Percentiles rank a stretch among this genome's conserved stretches.
phyloP scores from a whole-genome alignment of 2,797 vertebrate species.

The Parauchenoglanis punctatus region DNA sequence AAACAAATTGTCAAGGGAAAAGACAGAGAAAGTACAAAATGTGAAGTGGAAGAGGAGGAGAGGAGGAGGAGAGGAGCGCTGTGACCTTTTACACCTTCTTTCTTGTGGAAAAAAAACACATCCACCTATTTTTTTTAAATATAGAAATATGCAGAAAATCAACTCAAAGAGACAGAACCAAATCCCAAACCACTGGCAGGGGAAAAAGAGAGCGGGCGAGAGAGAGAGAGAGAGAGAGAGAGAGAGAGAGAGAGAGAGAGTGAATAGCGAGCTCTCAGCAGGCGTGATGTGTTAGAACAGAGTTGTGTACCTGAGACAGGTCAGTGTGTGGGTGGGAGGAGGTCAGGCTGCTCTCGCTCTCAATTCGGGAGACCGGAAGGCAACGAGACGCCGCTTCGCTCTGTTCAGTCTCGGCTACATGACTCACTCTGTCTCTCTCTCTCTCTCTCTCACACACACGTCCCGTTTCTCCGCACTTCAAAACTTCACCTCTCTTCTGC shows the following conservation, averaged over 20 bases:
- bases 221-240: not conserved
- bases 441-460: not conserved
- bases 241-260: not conserved
- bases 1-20: not conserved
- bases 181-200: constrained; percentile 1
- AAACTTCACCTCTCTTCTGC: constrained; percentile 16
- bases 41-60: not conserved
- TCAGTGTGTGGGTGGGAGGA: constrained; percentile 46
- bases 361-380: constrained; percentile 16
- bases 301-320: constrained; percentile 54
- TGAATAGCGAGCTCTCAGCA: not conserved
- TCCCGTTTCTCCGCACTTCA: not conserved
- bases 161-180: not conserved
- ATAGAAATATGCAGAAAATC: not conserved
- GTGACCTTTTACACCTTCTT: constrained; percentile 4
- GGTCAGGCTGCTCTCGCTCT: constrained; percentile 35
- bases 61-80: constrained; percentile 4
- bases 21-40: not conserved
- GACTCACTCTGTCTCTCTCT: not conserved
- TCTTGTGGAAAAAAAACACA: not conserved
- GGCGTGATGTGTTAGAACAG: constrained; percentile 12
- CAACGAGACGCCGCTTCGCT: constrained; percentile 7
- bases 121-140: not conserved
- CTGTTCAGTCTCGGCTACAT: constrained; percentile 22
- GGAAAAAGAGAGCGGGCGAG: not conserved